Percentiles rank a stretch among this genome's conserved stretches.
These are phyloP conservation scores for Mormoops blainvillei DNA, from an alignment of 2,113 vertebrate genomes.

Conservation along the genomic window DNA sequence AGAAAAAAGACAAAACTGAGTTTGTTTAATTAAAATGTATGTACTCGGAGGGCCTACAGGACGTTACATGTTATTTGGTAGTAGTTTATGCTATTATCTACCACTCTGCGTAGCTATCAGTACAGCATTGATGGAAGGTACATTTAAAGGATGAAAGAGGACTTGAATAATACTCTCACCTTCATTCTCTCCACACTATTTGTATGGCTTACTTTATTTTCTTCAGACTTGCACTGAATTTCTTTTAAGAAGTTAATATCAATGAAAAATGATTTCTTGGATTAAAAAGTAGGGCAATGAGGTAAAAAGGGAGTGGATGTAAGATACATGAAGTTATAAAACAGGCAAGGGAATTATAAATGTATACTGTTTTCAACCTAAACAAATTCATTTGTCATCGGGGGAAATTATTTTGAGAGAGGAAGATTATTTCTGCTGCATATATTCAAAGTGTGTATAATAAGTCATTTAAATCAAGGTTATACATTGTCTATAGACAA, in stretches of 20 bases:
- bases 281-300: constrained; percentile 53
- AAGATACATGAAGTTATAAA: constrained; percentile 56
- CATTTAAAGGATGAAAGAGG: background rate
- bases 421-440: constrained; percentile 55
- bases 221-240: background rate
- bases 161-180: background rate
- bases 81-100: background rate
- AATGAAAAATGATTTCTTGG: constrained; percentile 51
- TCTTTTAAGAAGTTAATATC: constrained; percentile 15
- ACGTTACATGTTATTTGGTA: background rate
- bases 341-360: constrained; percentile 65
- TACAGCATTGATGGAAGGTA: too few species aligned
- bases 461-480: constrained; percentile 78
- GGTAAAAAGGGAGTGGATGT: constrained; percentile 28
- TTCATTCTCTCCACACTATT: background rate
- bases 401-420: constrained; percentile 46
- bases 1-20: background rate
- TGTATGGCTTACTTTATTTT: constrained; percentile 16
- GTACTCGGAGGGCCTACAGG: background rate
- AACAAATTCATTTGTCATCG: constrained; percentile 76
- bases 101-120: accelerated
- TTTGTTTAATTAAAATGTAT: background rate
- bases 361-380: constrained; percentile 55
- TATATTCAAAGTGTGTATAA: constrained; percentile 59
- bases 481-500: constrained; percentile 77